A percentile compares a stretch with the other conserved stretches of the same genome.
Conservation (phyloP, 2,797 vertebrate genomes). For the Neosalanx taihuensis region DNA sequence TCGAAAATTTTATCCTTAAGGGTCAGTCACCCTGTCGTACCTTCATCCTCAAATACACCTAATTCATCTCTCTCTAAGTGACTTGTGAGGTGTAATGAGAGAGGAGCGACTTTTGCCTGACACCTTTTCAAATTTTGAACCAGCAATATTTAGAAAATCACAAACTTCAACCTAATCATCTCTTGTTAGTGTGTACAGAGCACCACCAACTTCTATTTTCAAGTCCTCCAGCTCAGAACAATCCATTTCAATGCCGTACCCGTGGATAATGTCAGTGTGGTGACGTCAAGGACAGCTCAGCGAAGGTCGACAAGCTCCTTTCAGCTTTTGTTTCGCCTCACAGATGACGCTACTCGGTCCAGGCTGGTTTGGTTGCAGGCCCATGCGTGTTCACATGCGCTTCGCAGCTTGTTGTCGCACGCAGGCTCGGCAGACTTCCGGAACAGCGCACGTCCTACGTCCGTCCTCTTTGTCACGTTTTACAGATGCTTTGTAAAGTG, state of each 20-base stretch:
- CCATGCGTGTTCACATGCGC: background rate
- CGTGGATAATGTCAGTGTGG: constrained; percentile 9
- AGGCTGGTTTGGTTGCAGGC: background rate
- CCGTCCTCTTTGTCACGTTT: background rate
- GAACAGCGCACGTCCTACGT: background rate
- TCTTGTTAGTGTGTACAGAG: constrained; percentile 12
- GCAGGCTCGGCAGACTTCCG: too few species aligned
- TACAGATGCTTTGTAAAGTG: background rate
- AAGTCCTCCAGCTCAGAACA: background rate
- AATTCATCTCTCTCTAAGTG: constrained; percentile 6
- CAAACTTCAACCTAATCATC: constrained; percentile 10
- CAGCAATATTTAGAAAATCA: constrained; percentile 6
- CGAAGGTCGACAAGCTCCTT: background rate
- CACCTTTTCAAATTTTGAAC: constrained; percentile 6
- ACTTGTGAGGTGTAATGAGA: background rate
- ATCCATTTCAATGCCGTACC: constrained; percentile 5
- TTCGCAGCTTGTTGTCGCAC: background rate
- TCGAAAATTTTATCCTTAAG: constrained; percentile 2
- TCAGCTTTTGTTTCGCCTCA: background rate
- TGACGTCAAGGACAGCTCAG: background rate
- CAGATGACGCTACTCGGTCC: background rate
- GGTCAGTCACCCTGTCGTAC: constrained; percentile 1
- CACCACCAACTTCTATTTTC: constrained; percentile 5
- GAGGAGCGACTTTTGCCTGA: constrained; percentile 2
- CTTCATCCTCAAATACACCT: constrained; percentile 11